Conservation (phyloP, 2,113 vertebrate species). For the Semicossyphus pulcher region DNA sequence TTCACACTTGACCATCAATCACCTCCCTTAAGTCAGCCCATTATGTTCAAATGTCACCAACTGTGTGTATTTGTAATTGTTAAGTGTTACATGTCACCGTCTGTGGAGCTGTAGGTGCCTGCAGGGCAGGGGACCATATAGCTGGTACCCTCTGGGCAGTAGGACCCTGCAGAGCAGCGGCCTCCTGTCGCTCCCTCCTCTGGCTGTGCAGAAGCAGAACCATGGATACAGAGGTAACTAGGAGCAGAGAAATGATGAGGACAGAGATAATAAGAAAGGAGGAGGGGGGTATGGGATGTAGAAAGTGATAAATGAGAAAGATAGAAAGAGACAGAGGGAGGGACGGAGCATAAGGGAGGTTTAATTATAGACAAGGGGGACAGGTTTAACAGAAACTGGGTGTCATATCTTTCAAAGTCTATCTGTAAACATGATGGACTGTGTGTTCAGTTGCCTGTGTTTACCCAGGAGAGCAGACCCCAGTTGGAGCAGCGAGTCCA, state of each 20-base stretch:
- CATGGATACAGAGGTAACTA: constrained; percentile 82
- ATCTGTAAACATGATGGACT: constrained; percentile 20
- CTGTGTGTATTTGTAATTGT: constrained; percentile 16
- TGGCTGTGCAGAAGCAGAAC: constrained; percentile 78
- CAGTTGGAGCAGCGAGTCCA: constrained; percentile 80
- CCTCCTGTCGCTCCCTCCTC: constrained; percentile 77
- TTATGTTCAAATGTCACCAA: constrained; percentile 40
- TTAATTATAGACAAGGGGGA: constrained; percentile 41
- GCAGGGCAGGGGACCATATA: constrained; percentile 84
- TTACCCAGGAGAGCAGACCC: constrained; percentile 86
- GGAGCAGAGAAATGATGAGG: constrained; percentile 27
- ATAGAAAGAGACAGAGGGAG: not conserved
- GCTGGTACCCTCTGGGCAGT: constrained; percentile 83
- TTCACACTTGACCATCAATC: not conserved
- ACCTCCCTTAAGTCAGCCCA: not conserved
- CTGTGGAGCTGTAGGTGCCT: constrained; percentile 83
- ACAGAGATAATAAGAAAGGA: constrained; percentile 27
- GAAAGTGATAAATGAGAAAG: constrained; percentile 37
- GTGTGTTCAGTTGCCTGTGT: constrained; percentile 16
- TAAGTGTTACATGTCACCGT: constrained; percentile 68
- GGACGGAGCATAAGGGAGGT: constrained; percentile 24
- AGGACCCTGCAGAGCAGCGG: constrained; percentile 86
- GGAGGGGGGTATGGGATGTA: not conserved
- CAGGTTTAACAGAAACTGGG: constrained; percentile 7
- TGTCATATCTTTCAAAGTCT: constrained; percentile 24